Base-by-base conservation (phyloP, 2,797 vertebrate species). In the Oreochromis mossambicus region DNA sequence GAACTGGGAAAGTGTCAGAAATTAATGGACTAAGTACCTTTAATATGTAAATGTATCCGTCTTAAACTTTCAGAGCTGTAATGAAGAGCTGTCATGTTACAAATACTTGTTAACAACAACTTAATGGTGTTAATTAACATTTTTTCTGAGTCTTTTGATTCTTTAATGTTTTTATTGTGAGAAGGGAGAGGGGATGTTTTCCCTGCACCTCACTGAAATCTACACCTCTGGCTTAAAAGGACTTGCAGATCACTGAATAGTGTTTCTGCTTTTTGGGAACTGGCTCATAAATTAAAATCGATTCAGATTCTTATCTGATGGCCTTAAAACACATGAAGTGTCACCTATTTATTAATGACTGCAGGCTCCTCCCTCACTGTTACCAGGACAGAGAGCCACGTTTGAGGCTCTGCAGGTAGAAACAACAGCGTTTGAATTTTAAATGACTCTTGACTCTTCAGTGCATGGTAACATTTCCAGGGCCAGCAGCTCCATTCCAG, bases 221-320 rank as follows among this genome's bases (percentile, higher is more conserved):
- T 8, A 63, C 19, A 63, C 34, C 58, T 19, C 19, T 63, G 58
- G 19, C 5, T 38, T 5, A 21, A n/a, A 38, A 36, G 6, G 2
- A 17, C 34, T 63, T 4, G 66, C 66, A 70, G 13, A 26, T 70
- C 66, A 26, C 5, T 70, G 66, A 68, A 70, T 11, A 17, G 38
- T 46, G 66, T 70, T 70, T 26, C 21, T 70, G 13, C 21, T 2
- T 70, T 43, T 26, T 70, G 66, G 7, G 38, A 70, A 46, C 2
- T 11, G 38, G 13, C 13, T 46, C 46, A 38, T 2, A 43, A 43
- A 46, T 43, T 26, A 15, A 43, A 24, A 46, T 7, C 0, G 1
- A 68, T 68, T 24, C 63, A 0, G 8, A 43, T 26, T 26, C 38
- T 46, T 0, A 43, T 70, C 38, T 26, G 66, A 26, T 17, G 21